These are phyloP conservation scores for Girardia tigrina DNA, from an alignment of 2,888 invertebrate species.

Conservation along the genomic window DNA sequence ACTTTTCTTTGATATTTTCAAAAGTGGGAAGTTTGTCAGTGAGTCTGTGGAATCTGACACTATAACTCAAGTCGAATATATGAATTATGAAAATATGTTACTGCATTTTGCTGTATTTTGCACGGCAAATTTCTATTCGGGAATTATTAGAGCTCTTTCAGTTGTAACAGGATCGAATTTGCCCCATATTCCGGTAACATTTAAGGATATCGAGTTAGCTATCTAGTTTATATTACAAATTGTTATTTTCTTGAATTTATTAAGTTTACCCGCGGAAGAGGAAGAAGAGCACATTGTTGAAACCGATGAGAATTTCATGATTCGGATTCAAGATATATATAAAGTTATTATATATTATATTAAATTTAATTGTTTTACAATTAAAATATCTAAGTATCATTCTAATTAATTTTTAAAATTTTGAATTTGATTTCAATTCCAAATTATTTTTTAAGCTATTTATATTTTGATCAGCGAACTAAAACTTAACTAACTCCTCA, in stretches of 20 bases:
- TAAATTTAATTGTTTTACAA: too few species aligned
- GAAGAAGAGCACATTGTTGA: background rate
- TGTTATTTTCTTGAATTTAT: background rate
- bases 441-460: too few species aligned
- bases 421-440: too few species aligned
- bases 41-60: conserved; percentile 38
- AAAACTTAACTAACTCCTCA: too few species aligned
- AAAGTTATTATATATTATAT: too few species aligned
- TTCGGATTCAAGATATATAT: background rate
- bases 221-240: background rate
- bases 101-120: conserved; percentile 42
- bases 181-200: conserved; percentile 37
- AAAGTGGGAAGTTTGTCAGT: background rate
- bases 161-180: conserved; percentile 45
- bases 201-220: conserved; percentile 26
- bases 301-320: background rate
- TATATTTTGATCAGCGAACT: too few species aligned
- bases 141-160: conserved; percentile 48
- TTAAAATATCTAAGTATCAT: too few species aligned
- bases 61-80: conserved; percentile 39
- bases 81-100: conserved; percentile 45
- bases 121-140: conserved; percentile 44
- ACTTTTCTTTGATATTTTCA: conserved; percentile 46
- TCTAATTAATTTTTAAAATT: too few species aligned
- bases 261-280: background rate